Base-by-base conservation (phyloP, 2,113 vertebrate genomes). In the Leptosomus discolor region DNA sequence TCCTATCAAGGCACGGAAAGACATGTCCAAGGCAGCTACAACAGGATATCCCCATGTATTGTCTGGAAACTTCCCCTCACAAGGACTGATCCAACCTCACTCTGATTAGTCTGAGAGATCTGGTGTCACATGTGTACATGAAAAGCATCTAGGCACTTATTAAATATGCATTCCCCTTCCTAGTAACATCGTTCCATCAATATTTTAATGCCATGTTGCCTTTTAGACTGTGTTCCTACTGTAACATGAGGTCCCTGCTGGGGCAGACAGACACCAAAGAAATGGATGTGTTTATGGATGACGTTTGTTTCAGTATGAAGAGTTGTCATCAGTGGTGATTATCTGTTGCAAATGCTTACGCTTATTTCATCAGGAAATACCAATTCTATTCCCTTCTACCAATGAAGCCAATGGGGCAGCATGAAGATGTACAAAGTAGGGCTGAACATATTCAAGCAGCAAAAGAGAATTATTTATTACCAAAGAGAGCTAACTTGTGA, bases 201-300 rank as follows among this genome's bases (percentile, higher is more conserved):
- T 96, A 97, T 97, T 96, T 97, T 93, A 96, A 89, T 94, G 77
- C 39, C 61, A 83, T 77, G 89, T 94, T 95, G 84, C 69, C 87
- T 93, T 86, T 94, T 91, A 79, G 86, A 88, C 92, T 92, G 57
- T 78, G 63, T 86, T 93, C 50, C 50, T 83, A n/a, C 51, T 88
- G 76, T 93, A 93, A 90, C 64, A n/a, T 30, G 81, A 96, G 85
- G 71, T 94, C 51, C 32, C 24, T 83, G n/a, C 36, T 63, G 43
- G 45, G 83, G 73, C 57, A 90, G 45, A 60, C 0, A 1, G 45
- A 68, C 30, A 94, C 13, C 36, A 90, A 12, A 61, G 79, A 88
- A 95, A 85, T 80, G 12, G 60, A 69, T 54, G 61, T 60, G 43
- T 75, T 80, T 94, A 69, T 86, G 68, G 48, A 54, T 75, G 32